Base-by-base conservation (phyloP, 64 coral and sea anemone species). In the Trachythela sp. region DNA sequence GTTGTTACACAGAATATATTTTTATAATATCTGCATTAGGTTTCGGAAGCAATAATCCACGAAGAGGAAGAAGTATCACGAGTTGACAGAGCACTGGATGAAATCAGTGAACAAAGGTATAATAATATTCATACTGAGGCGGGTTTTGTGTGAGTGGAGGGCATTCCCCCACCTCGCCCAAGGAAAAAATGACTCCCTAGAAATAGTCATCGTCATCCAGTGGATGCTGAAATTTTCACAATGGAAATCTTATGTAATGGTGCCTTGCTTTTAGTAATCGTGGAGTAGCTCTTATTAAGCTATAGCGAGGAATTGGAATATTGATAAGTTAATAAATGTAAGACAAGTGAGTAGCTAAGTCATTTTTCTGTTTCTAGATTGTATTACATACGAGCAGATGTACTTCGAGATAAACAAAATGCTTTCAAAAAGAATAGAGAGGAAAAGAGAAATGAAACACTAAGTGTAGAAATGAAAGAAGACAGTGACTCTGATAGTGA, bases 11-110 rank as follows among this genome's bases (percentile, higher is more conserved):
- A 51, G 54, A 37, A 17, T 38, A 3, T 76, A 29, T 29, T 11
- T 77, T 70, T 39, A 8, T 48, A 45, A 6, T 6, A 45, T 45
- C 42, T 64, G 56, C 22, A 29, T 14, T 36, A 80, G 75, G 13
- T 80, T 80, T 80, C 75, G 8, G 75, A 80, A 37, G 75, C 75
- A 37, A 80, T 80, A 15, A 80, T 80, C 35, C 75, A 80, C 34
- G 75, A 80, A 39, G 75, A 80, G 37, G 75, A 80, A 80, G 75
- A 80, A 80, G 75, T 34, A 80, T 80, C 75, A 29, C 30, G 75
- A 30, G 20, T 80, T 80, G 75, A 80, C 33, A 20, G 75, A 80
- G 75, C 75, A 37, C 20, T 80, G 31, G 75, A 80, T 36, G 75
- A 80, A 39, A 80, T 80, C 8, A 80, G 75, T 39, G 75, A 80